These are phyloP conservation scores for Lota lota DNA, from an alignment of 2,113 vertebrate genomes.

Conservation along the genomic window DNA sequence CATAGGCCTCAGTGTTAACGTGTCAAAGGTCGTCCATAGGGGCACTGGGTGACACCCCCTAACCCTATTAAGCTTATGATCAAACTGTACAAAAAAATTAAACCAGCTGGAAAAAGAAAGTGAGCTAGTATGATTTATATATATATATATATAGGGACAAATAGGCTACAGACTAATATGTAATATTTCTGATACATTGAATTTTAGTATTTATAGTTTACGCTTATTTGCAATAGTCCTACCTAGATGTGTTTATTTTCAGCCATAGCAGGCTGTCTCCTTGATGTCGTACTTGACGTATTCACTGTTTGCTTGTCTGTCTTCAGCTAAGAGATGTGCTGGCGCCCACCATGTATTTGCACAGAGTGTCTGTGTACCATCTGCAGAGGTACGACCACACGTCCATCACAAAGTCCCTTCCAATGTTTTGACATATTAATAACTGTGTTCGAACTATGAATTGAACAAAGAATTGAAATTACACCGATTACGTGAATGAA, in stretches of 20 bases:
- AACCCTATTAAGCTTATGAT: too few species aligned
- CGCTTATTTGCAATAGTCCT: too few species aligned
- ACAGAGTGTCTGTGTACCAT: conserved; percentile 48
- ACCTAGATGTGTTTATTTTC: too few species aligned
- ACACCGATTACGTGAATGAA: neutral
- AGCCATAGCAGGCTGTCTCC: neutral
- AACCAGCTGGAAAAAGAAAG: too few species aligned
- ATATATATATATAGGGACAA: too few species aligned
- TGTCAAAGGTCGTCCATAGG: too few species aligned
- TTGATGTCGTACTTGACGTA: neutral
- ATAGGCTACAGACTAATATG: neutral
- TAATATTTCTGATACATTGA: neutral
- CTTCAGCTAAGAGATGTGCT: conserved; percentile 49
- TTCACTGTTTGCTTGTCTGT: conserved; percentile 26
- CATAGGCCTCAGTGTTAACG: too few species aligned
- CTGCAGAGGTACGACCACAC: conserved; percentile 47
- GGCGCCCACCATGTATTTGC: conserved; percentile 18
- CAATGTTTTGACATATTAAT: neutral
- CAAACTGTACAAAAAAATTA: too few species aligned
- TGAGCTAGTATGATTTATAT: too few species aligned
- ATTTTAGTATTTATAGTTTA: too few species aligned
- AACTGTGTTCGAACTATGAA: neutral
- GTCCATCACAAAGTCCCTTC: too few species aligned
- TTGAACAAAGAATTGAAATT: neutral
- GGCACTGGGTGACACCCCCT: too few species aligned